phyloP scores from a whole-genome alignment of 23 tunicate genomes.

The Ciona savignyi region DNA sequence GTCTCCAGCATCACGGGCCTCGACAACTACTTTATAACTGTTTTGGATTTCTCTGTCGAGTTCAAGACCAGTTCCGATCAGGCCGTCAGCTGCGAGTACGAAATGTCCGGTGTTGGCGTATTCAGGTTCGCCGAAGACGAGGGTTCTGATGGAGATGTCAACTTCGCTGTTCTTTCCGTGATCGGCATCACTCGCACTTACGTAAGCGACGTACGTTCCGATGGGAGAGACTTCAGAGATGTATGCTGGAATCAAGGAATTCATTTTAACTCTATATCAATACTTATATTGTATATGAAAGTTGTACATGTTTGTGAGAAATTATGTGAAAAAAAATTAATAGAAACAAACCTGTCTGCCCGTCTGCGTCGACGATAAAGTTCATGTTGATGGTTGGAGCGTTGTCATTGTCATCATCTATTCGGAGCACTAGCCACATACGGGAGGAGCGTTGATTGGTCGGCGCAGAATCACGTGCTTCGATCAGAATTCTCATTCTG shows the following conservation, averaged over 20 bases:
- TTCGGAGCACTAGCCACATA: constrained; percentile 30
- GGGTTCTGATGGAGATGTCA: constrained; percentile 23
- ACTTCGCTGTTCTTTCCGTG: constrained; percentile 59
- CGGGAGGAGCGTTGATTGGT: constrained; percentile 24
- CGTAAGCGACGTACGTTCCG: constrained; percentile 69
- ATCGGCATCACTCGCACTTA: constrained; percentile 57
- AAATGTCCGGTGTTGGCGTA: constrained; percentile 29
- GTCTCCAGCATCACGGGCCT: constrained; percentile 67
- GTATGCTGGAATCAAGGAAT: constrained; percentile 31
- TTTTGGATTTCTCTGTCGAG: constrained; percentile 44
- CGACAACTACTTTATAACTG: constrained; percentile 27
- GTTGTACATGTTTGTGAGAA: too few relatives aligned
- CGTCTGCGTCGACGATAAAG: constrained; percentile 32
- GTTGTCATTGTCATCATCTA: constrained; percentile 74
- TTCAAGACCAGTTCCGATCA: constrained; percentile 32
- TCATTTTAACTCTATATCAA: not conserved
- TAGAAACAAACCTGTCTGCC: constrained; percentile 49
- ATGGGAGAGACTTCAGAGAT: constrained; percentile 39
- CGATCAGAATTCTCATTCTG: constrained; percentile 45
- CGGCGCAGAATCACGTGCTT: constrained; percentile 44
- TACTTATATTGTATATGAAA: too few relatives aligned
- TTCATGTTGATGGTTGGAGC: constrained; percentile 53
- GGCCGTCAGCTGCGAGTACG: constrained; percentile 35
- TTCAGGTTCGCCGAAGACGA: not conserved
- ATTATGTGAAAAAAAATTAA: too few relatives aligned